Conservation (phyloP, 2,113 vertebrate genomes). For the Struthidea cinerea region DNA sequence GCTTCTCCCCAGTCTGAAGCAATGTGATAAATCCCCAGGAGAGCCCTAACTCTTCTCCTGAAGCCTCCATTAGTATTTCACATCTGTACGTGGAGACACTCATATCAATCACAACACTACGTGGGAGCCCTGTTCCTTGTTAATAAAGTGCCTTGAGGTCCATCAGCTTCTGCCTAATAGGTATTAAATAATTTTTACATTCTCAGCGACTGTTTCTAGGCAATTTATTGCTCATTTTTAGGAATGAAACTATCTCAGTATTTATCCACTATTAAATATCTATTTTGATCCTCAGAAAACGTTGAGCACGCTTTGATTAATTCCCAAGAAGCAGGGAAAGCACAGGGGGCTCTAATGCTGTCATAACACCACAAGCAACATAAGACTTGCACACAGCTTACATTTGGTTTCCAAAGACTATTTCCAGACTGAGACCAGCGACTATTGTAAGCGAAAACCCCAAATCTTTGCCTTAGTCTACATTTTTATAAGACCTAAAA, state of each 20-base stretch:
- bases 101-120: neutral
- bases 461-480: neutral
- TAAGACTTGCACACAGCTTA: neutral
- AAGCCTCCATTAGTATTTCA: constrained; percentile 21
- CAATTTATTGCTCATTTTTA: constrained; percentile 3
- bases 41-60: neutral
- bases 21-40: neutral
- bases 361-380: neutral
- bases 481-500: neutral
- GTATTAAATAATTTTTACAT: neutral
- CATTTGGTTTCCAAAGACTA: neutral
- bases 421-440: neutral
- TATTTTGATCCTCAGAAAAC: neutral
- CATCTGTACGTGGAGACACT: neutral
- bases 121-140: neutral
- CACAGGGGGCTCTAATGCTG: neutral
- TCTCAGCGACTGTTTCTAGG: neutral
- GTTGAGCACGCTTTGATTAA: neutral
- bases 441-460: neutral
- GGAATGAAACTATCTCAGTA: neutral
- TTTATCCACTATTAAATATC: neutral
- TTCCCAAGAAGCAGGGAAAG: neutral
- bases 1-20: neutral
- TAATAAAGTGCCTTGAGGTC: constrained; percentile 23
- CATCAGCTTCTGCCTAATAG: constrained; percentile 13